phyloP scores from a whole-genome alignment of 2,888 invertebrate species.

The Ochlodes sylvanus region DNA sequence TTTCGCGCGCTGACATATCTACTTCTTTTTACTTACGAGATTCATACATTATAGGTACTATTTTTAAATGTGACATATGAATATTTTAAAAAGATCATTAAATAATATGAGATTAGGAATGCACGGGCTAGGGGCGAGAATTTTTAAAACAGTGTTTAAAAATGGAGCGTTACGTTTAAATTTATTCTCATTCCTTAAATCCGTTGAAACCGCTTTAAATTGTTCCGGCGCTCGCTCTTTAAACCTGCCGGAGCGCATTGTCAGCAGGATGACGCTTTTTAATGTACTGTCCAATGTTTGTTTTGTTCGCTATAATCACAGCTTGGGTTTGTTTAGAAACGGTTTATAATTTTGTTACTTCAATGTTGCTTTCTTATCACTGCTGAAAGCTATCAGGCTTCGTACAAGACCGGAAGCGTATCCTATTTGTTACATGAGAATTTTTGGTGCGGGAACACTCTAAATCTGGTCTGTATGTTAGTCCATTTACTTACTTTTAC shows the following conservation, averaged over 20 bases:
- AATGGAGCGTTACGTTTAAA: conserved; percentile 35
- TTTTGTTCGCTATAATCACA: conserved; percentile 29
- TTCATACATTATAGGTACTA: too few relatives aligned
- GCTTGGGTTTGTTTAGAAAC: conserved; percentile 22
- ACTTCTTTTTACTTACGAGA: too few relatives aligned
- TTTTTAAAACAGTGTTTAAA: conserved; percentile 19
- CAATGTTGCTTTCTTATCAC: not conserved
- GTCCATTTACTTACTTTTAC: too few relatives aligned
- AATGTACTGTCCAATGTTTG: conserved; percentile 35
- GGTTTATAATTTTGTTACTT: conserved; percentile 17
- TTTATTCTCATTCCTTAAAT: conserved; percentile 44
- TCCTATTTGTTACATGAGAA: too few relatives aligned
- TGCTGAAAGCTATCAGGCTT: too few relatives aligned
- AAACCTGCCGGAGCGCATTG: conserved; percentile 35
- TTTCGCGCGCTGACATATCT: too few relatives aligned
- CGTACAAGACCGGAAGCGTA: too few relatives aligned
- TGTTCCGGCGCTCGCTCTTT: conserved; percentile 35
- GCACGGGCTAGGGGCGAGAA: not conserved
- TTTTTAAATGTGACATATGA: too few relatives aligned
- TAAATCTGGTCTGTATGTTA: too few relatives aligned
- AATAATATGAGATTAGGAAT: conserved; percentile 3
- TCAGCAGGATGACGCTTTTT: conserved; percentile 38
- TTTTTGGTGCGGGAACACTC: too few relatives aligned
- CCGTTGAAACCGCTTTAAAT: conserved; percentile 44
- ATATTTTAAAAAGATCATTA: not conserved